Base-by-base conservation (phyloP, 1,140 invertebrate species). In the Magallana ariakensis region DNA sequence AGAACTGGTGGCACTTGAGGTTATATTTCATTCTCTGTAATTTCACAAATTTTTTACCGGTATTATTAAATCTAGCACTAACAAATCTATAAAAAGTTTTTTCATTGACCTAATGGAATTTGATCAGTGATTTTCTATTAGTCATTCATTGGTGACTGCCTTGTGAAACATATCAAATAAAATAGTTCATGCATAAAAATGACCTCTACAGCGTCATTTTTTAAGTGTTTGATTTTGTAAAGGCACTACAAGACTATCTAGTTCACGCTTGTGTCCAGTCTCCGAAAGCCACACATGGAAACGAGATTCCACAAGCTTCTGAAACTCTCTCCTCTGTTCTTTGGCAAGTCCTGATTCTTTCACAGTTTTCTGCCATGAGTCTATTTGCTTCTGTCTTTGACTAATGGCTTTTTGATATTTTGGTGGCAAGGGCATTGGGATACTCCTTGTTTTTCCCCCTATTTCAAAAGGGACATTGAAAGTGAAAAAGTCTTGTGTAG, bases 381-480 rank as follows among this genome's bases (percentile, higher is more conserved):
- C 92, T 55, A 94, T 92, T 83, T 92, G 91, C 70, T 91, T 91
- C 66, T 93, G 90, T 8, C 92, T 84, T 81, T 93, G 91, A 19
- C 66, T 89, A 0, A 94, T 84, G 22, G 91, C 91, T 26, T 91
- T 90, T 86, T 93, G 92, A 80, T 94, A 94, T 33, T 89, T 90
- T 10, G 85, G 87, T 5, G 94, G 93, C 55, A 94, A 86, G n/a
- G 91, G 91, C 15, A 92, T 90, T 15, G 93, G 93, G 22, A 93
- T 92, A 3, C 89, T 85, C 90, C 90, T 91, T n/a, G 94, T 94
- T 10, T 86, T 81, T 4, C 94, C 94, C n/a, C 92, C 92, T 91
- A 95, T 94, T 85, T 94, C 91, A 91, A 95, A 95, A 15, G 94
- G 94, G 86, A 95, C 92, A 86, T 90, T 92, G 81, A 95, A 94